phyloP scores from a whole-genome alignment of 2,113 vertebrate species.

The Tauraco erythrolophus region DNA sequence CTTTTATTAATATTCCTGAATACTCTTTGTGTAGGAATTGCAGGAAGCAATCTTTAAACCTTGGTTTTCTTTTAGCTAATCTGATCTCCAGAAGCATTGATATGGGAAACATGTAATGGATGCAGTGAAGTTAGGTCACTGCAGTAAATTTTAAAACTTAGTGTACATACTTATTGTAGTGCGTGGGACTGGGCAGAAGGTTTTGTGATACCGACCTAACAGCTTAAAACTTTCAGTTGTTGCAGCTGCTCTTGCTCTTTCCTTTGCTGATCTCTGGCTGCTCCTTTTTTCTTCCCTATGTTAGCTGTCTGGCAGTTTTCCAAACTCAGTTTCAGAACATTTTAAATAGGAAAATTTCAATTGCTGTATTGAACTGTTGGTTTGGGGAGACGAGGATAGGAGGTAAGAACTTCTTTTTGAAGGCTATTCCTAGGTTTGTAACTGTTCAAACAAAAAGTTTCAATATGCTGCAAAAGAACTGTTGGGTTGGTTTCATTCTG shows the following conservation, averaged over 20 bases:
- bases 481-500: neutral
- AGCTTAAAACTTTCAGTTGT: neutral
- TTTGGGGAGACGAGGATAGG: neutral
- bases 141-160: neutral
- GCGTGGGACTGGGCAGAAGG: neutral
- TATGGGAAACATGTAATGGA: neutral
- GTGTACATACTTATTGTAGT: neutral
- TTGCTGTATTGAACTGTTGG: neutral
- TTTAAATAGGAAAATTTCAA: neutral
- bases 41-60: neutral
- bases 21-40: neutral
- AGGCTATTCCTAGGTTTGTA: neutral
- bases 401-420: neutral
- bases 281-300: neutral
- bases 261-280: constrained; percentile 7
- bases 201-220: neutral
- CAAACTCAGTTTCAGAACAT: neutral
- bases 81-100: neutral
- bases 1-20: neutral
- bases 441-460: neutral
- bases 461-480: neutral
- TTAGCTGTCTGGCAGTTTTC: neutral
- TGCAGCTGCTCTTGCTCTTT: neutral
- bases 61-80: neutral
- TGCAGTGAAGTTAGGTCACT: neutral